Conservation (phyloP, 2,797 vertebrate genomes). For the Spea hammondii region DNA sequence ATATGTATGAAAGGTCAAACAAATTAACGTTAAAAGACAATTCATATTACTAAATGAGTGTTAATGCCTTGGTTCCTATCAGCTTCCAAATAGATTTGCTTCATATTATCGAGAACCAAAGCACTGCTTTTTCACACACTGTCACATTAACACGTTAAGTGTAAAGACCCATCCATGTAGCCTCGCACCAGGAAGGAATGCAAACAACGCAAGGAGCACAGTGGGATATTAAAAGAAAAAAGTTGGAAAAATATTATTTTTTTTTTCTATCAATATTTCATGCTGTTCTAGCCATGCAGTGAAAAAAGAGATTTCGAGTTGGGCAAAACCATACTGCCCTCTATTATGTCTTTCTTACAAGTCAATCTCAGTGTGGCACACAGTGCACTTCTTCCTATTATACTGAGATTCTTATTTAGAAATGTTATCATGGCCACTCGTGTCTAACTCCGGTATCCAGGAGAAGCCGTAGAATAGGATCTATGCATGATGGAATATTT, state of each 20-base stretch:
- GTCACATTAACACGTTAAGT: neutral
- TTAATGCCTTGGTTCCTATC: slow-evolving; percentile 1
- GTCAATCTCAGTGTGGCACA: neutral
- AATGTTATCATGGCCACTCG: neutral
- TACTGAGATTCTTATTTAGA: neutral
- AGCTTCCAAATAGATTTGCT: neutral
- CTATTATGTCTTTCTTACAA: slow-evolving; percentile 15
- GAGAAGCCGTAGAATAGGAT: too few species aligned
- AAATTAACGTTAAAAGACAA: slow-evolving; percentile 11
- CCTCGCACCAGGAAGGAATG: neutral
- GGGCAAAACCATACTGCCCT: neutral
- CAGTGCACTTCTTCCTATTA: neutral
- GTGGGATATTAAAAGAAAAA: slow-evolving; percentile 12
- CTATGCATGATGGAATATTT: too few species aligned
- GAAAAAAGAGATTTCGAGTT: slow-evolving; percentile 7
- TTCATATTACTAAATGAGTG: slow-evolving; percentile 7
- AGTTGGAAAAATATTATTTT: neutral
- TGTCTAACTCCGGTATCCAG: too few species aligned
- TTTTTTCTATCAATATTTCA: slow-evolving; percentile 17
- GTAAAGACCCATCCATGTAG: neutral
- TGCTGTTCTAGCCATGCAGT: neutral
- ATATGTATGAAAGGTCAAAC: slow-evolving; percentile 5
- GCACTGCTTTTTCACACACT: slow-evolving; percentile 1
- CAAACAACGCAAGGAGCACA: slow-evolving; percentile 7
- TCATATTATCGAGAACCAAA: slow-evolving; percentile 15